Evolutionary conservation across 2,113 vertebrate genomes (phyloP).

Genomic region (Brachyhypopomus occidentalis): DNA sequence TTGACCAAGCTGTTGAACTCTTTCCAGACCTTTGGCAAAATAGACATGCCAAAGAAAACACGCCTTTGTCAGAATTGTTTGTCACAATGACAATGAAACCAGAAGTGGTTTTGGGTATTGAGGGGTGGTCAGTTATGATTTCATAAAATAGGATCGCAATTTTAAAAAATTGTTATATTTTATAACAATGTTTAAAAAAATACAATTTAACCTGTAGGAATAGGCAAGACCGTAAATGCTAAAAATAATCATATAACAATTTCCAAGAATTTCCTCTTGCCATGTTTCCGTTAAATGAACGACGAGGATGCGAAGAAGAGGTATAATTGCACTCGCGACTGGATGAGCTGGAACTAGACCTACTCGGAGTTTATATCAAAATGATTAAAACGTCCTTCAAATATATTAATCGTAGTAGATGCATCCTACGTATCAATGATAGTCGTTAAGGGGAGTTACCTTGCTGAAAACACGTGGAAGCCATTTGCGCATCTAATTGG

Average conservation of each 20-base stretch:
- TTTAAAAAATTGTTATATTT: neutral
- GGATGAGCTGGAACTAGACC: conserved; percentile 10
- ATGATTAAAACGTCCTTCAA: neutral
- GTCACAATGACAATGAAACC: conserved; percentile 6
- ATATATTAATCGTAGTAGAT: neutral
- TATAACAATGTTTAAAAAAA: neutral
- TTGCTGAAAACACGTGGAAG: neutral
- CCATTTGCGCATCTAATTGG: neutral
- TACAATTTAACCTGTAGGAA: neutral
- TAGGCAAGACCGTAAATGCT: neutral
- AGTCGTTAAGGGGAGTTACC: neutral
- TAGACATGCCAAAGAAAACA: conserved; percentile 5
- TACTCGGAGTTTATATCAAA: no score
- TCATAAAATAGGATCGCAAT: conserved; percentile 1
- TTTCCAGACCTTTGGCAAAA: neutral
- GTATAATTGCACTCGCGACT: conserved; percentile 13
- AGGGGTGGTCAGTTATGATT: neutral
- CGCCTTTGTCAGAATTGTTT: neutral
- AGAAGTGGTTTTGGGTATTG: neutral
- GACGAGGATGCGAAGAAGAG: conserved; percentile 17
- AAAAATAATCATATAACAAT: neutral
- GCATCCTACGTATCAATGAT: no score
- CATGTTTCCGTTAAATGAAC: conserved; percentile 4
- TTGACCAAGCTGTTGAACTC: neutral
- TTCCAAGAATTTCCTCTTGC: conserved; percentile 7